Percentiles rank a stretch among this genome's conserved stretches.
Conservation (phyloP, 2,888 invertebrate genomes). For the Thera britannica region DNA sequence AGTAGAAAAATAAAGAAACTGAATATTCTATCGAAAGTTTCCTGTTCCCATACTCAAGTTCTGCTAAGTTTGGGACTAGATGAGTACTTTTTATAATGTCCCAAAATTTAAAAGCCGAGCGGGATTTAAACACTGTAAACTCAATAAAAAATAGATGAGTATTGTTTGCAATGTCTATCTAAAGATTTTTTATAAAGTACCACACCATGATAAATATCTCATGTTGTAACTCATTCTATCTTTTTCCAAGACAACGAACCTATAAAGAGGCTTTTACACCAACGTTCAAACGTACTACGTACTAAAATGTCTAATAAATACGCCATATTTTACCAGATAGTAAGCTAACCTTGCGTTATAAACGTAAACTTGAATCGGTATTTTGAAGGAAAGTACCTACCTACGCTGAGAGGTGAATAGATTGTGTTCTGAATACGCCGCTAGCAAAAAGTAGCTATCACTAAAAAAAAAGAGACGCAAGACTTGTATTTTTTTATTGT, state of each 20-base stretch:
- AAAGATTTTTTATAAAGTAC: no score
- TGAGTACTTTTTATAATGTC: no score
- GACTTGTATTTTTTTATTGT: no score
- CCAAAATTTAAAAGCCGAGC: no score
- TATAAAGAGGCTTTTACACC: conserved; percentile 15
- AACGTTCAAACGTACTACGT: conserved; percentile 25
- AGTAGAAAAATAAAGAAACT: no score
- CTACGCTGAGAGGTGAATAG: neutral
- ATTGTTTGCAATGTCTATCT: no score
- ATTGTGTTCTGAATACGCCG: neutral
- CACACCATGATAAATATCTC: neutral
- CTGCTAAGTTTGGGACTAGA: no score
- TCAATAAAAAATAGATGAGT: no score
- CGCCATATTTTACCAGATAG: conserved; percentile 34
- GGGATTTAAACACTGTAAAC: no score
- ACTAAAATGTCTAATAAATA: conserved; percentile 37
- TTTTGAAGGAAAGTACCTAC: conserved; percentile 24
- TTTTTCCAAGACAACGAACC: conserved; percentile 19
- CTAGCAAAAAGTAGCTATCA: neutral
- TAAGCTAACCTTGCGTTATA: conserved; percentile 25
- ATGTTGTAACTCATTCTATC: neutral
- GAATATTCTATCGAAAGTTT: no score
- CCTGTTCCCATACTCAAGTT: no score
- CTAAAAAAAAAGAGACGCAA: no score
- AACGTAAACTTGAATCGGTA: conserved; percentile 27